A percentile compares a stretch with the other conserved stretches of the same genome.
phyloP scores from a whole-genome alignment of 2,113 vertebrate species.

The Eolophus roseicapilla region DNA sequence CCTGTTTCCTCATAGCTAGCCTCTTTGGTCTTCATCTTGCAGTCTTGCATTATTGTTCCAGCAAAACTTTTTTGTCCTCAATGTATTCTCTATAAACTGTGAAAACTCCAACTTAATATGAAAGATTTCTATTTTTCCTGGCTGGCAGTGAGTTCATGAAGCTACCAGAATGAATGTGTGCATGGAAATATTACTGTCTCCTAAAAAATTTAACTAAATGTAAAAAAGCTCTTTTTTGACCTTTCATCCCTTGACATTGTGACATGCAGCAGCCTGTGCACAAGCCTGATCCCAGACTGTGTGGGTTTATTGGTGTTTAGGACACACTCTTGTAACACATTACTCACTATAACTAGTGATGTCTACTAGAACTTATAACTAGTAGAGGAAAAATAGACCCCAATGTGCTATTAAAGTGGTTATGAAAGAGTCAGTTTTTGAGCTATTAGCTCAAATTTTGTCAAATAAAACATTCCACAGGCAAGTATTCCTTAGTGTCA shows the following conservation, averaged over 20 bases:
- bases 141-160: neutral
- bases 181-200: neutral
- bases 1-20: conserved; percentile 30
- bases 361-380: conserved; percentile 55
- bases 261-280: conserved; percentile 2
- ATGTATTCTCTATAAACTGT: conserved; percentile 46
- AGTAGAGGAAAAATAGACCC: conserved; percentile 51
- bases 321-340: conserved; percentile 11
- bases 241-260: conserved; percentile 39
- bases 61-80: conserved; percentile 51
- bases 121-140: neutral
- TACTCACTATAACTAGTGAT: conserved; percentile 57
- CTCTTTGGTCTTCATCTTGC: conserved; percentile 56
- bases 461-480: neutral
- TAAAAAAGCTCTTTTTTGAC: conserved; percentile 55
- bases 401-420: conserved; percentile 46
- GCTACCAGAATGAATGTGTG: conserved; percentile 18
- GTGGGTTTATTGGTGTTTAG: conserved; percentile 54
- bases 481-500: neutral
- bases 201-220: neutral
- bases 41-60: conserved; percentile 57
- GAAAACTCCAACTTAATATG: neutral
- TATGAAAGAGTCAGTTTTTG: conserved; percentile 24
- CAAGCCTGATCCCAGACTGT: conserved; percentile 22
- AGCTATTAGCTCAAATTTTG: conserved; percentile 37